These are phyloP conservation scores for Todiramphus chloris DNA, from an alignment of 2,113 vertebrate species.

Conservation along the genomic window DNA sequence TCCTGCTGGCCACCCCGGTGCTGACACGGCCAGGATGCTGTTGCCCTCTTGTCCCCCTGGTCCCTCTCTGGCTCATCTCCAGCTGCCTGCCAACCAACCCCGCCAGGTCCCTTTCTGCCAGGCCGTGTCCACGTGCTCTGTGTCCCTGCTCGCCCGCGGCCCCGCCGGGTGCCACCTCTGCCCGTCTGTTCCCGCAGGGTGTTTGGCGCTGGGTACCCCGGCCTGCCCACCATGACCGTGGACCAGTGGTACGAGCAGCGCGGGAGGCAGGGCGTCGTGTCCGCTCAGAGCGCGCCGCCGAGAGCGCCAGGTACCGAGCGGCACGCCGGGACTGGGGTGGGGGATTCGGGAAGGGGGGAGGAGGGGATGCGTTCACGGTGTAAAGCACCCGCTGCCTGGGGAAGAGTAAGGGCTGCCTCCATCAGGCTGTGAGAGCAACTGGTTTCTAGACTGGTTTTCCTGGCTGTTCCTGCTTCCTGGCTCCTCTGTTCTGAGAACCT, in stretches of 20 bases:
- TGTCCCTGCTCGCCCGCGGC: background rate
- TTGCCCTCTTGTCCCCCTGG: background rate
- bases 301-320: conserved; percentile 63
- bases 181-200: conserved; percentile 74
- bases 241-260: conserved; percentile 96
- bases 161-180: rapidly evolving
- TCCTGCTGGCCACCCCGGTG: background rate
- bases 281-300: conserved; percentile 77
- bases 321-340: rapidly evolving
- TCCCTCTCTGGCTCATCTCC: background rate
- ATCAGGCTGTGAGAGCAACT: background rate
- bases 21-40: background rate
- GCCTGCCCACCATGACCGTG: conserved; percentile 91
- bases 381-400: background rate
- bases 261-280: conserved; percentile 69
- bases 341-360: background rate
- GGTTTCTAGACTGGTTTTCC: background rate
- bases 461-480: background rate
- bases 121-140: background rate
- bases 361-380: too few species aligned
- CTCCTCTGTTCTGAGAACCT: background rate
- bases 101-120: background rate
- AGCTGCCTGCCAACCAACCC: background rate
- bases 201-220: conserved; percentile 92
- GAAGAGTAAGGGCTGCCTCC: background rate